Evolutionary conservation across 2,113 vertebrate species (phyloP).

Genomic region (Typhlomys cinereus): DNA sequence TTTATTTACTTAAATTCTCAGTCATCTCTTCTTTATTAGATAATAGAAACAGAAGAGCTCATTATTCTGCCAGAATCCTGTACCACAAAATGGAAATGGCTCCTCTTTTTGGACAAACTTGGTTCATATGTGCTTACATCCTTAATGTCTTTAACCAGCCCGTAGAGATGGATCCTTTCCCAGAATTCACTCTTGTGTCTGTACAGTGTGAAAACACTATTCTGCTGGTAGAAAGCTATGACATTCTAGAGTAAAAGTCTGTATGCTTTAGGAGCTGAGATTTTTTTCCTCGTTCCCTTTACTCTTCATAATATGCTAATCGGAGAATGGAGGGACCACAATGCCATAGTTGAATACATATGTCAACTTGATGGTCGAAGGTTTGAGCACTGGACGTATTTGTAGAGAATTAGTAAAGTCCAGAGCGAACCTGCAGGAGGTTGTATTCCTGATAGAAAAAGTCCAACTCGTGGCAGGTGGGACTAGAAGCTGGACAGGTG

Average conservation of each 20-base stretch:
- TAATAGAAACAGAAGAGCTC: slow-evolving; percentile 53
- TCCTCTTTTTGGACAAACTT: slow-evolving; percentile 20
- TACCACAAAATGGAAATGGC: background rate
- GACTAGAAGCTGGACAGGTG: no score
- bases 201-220: background rate
- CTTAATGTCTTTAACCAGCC: slow-evolving; percentile 48
- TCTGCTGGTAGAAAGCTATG: slow-evolving; percentile 11
- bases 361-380: no score
- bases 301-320: slow-evolving; percentile 11
- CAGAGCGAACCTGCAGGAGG: no score
- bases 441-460: no score
- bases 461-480: no score
- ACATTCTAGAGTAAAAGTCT: background rate
- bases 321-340: slow-evolving; percentile 17
- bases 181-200: background rate
- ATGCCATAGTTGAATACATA: no score
- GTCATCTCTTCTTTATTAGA: slow-evolving; percentile 31
- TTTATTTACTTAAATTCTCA: slow-evolving; percentile 66
- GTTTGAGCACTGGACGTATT: no score
- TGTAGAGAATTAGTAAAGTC: no score
- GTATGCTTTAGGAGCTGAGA: background rate
- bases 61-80: slow-evolving; percentile 25
- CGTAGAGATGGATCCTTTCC: slow-evolving; percentile 20
- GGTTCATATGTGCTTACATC: background rate
- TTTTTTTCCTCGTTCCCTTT: slow-evolving; percentile 39